Evolutionary conservation across 2,888 invertebrate genomes (phyloP).

Genomic region (Drosophila anceps): DNA sequence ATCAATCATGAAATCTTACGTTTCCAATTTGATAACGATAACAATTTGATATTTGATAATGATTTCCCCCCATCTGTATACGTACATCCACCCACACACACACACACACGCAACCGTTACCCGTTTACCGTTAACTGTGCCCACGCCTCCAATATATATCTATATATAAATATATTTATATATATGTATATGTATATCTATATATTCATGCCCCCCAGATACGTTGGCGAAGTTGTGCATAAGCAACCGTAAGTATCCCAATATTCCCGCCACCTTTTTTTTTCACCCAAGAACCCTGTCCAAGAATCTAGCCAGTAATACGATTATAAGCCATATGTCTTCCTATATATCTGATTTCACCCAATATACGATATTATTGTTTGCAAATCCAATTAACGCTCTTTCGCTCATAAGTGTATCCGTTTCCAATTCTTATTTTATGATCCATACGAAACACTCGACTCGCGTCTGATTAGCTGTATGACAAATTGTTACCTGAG

Average conservation of each 20-base stretch:
- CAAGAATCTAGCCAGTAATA: background rate
- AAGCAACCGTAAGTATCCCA: conserved; percentile 89
- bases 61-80: conserved; percentile 39
- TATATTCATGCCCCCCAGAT: conserved; percentile 85
- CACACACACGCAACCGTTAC: conserved; percentile 43
- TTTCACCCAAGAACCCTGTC: background rate
- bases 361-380: conserved; percentile 2
- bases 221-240: conserved; percentile 90
- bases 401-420: conserved; percentile 7
- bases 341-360: conserved; percentile 5
- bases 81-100: conserved; percentile 16
- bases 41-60: conserved; percentile 52
- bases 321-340: background rate
- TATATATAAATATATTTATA: background rate
- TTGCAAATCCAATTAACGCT: conserved; percentile 27
- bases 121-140: conserved; percentile 39
- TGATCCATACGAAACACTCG: conserved; percentile 9
- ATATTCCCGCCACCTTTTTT: conserved; percentile 21
- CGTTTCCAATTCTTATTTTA: background rate
- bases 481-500: conserved; percentile 26
- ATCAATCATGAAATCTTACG: conserved; percentile 32
- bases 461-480: conserved; percentile 7
- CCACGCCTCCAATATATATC: conserved; percentile 16
- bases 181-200: background rate
- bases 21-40: conserved; percentile 53